Evolutionary conservation across 2,113 vertebrate genomes (phyloP).

Genomic region (Nesoenas mayeri): DNA sequence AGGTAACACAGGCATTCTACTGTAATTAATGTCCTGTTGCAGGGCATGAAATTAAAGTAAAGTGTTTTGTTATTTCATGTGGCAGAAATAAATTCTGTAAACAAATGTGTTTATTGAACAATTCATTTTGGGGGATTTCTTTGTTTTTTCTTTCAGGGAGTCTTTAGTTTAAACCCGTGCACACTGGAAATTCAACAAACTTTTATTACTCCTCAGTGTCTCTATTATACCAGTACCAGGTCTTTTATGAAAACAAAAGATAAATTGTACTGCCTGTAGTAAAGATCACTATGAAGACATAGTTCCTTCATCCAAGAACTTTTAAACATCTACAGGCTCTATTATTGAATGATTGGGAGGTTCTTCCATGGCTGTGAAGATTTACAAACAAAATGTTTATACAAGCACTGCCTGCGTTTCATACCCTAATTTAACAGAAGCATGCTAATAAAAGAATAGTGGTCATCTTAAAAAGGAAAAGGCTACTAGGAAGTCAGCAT

Average conservation of each 20-base stretch:
- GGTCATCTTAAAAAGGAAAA: neutral
- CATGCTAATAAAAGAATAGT: neutral
- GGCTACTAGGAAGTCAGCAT: neutral
- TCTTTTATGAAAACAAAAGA: neutral
- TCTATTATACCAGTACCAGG: neutral
- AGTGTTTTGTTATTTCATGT: neutral
- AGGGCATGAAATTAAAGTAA: conserved; percentile 27
- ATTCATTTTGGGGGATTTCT: neutral
- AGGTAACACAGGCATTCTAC: neutral
- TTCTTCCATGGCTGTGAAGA: neutral
- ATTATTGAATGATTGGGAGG: neutral
- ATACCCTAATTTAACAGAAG: neutral
- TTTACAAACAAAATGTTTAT: neutral
- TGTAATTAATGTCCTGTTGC: neutral
- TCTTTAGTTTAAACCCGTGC: neutral
- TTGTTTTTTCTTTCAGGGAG: neutral
- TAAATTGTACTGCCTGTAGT: neutral
- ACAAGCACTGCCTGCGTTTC: neutral
- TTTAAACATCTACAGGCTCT: neutral
- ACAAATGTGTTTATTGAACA: neutral
- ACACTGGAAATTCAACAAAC: neutral
- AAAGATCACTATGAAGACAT: neutral
- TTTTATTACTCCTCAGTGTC: neutral
- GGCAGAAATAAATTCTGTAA: neutral
- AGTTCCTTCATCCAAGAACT: neutral